Percentiles rank a stretch among this genome's conserved stretches.
Evolutionary conservation across 2,797 vertebrate species (phyloP).

Genomic region (Sebastes matsubarae): DNA sequence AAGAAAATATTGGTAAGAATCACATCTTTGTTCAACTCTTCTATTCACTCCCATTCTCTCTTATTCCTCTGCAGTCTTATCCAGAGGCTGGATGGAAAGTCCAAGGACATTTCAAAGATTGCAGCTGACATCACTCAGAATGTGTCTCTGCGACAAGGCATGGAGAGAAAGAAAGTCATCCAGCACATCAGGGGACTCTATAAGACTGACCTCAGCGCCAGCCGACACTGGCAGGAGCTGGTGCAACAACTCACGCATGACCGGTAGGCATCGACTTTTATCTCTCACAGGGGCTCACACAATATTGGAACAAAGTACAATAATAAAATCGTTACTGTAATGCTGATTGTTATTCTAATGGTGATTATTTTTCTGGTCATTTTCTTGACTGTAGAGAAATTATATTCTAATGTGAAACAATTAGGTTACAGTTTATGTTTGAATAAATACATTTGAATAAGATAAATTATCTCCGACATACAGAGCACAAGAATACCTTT

Average conservation of each 20-base stretch:
- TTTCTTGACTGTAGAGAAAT: neutral
- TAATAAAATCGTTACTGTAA: neutral
- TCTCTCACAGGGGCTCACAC: neutral
- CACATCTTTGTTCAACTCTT: neutral
- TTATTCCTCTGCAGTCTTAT: slow-evolving; percentile 85
- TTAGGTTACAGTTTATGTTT: neutral
- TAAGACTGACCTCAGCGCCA: slow-evolving; percentile 94
- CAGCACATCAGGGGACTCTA: slow-evolving; percentile 97
- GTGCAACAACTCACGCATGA: slow-evolving; percentile 97
- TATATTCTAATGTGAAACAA: neutral
- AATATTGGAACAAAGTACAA: neutral
- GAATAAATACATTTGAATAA: neutral
- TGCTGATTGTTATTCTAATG: neutral
- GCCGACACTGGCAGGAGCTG: slow-evolving; percentile 97
- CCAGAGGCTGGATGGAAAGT: slow-evolving; percentile 93
- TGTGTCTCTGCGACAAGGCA: slow-evolving; percentile 94
- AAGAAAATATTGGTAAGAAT: neutral
- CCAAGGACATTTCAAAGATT: slow-evolving; percentile 97
- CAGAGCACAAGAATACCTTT: neutral
- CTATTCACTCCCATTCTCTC: neutral
- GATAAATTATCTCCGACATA: neutral
- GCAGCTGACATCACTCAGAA: slow-evolving; percentile 98
- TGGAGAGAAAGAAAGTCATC: slow-evolving; percentile 98
- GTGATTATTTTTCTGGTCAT: neutral
- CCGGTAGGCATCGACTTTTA: slow-evolving; percentile 81